Evolutionary conservation across 2,113 vertebrate species (phyloP).

Genomic region (Platysternon megacephalum): DNA sequence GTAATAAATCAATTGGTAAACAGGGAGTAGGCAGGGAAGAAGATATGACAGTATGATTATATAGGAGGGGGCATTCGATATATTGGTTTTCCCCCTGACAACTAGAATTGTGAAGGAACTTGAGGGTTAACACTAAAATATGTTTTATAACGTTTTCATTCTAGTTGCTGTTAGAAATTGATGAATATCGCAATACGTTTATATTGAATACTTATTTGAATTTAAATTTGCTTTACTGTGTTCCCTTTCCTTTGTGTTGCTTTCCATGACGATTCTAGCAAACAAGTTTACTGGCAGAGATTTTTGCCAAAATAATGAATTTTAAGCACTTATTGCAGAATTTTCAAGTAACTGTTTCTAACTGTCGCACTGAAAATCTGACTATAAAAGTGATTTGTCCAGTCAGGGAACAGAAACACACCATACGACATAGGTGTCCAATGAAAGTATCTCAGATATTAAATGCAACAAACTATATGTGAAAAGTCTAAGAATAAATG

Average conservation of each 20-base stretch:
- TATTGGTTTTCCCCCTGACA: background rate
- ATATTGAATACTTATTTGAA: background rate
- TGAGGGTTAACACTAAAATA: background rate
- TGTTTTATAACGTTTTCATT: background rate
- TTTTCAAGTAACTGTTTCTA: background rate
- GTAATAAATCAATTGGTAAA: background rate
- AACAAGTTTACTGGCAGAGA: background rate
- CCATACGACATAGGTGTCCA: background rate
- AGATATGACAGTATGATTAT: background rate
- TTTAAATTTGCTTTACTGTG: background rate
- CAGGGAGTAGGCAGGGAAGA: background rate
- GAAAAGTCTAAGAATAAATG: background rate
- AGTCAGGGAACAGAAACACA: background rate
- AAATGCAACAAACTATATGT: background rate
- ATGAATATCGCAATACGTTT: background rate
- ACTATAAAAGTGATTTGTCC: accelerated
- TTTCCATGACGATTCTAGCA: background rate
- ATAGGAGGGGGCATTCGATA: background rate
- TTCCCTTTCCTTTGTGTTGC: background rate
- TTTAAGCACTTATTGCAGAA: background rate
- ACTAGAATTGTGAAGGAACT: background rate
- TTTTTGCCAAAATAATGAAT: background rate
- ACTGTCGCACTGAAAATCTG: background rate
- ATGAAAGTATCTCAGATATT: background rate
- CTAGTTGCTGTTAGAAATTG: background rate